These are phyloP conservation scores for Dryoscopus gambensis DNA, from an alignment of 2,113 vertebrate species.

Conservation along the genomic window DNA sequence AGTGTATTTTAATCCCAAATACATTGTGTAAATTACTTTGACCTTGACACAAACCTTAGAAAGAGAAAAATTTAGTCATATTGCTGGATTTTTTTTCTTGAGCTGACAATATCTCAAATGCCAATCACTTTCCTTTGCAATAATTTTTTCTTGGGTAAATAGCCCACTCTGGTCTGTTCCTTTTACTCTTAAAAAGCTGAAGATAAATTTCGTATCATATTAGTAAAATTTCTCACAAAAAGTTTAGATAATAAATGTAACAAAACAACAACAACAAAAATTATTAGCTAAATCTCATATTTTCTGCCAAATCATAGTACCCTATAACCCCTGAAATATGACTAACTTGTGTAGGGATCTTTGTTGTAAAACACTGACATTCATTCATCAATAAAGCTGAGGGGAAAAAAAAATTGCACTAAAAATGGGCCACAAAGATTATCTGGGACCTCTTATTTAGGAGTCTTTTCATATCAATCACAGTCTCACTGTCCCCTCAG, in stretches of 20 bases:
- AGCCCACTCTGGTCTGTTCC: neutral
- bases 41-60: neutral
- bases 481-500: neutral
- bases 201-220: neutral
- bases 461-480: neutral
- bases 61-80: neutral
- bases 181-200: neutral
- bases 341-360: rapidly evolving
- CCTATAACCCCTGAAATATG: neutral
- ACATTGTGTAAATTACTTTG: neutral
- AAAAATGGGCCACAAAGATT: neutral
- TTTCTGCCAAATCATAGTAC: neutral
- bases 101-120: neutral
- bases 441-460: neutral
- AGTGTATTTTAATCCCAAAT: neutral
- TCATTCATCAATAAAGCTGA: neutral
- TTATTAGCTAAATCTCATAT: neutral
- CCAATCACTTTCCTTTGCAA: neutral
- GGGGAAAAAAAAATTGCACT: neutral
- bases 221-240: neutral
- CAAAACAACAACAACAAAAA: neutral
- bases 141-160: neutral
- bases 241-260: neutral
- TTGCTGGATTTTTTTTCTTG: neutral
- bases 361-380: neutral